Conservation (phyloP, 2,113 vertebrate genomes). For the Mesembrinibis cayennensis region DNA sequence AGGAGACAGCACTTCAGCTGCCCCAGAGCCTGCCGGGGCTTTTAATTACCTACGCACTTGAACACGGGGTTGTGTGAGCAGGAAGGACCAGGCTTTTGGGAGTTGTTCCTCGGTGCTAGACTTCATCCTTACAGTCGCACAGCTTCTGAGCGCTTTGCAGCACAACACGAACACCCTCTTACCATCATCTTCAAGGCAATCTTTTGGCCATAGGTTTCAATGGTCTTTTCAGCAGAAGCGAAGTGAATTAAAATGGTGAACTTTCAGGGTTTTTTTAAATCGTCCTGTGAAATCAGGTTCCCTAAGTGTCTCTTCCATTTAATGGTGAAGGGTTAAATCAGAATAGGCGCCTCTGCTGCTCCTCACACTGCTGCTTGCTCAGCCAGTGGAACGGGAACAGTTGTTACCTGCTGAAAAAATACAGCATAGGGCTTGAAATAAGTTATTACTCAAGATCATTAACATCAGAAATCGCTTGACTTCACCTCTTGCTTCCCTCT, state of each 20-base stretch:
- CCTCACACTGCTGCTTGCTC: neutral
- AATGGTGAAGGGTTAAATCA: neutral
- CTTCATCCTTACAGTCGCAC: neutral
- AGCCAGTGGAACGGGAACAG: neutral
- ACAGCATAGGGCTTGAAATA: neutral
- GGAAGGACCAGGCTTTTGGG: neutral
- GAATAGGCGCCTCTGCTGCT: neutral
- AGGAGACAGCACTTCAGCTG: neutral
- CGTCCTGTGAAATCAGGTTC: neutral
- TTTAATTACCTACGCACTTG: neutral
- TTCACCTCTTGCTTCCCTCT: neutral
- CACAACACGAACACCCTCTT: neutral
- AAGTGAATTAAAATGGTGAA: neutral
- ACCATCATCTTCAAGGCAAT: neutral
- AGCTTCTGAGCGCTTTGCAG: neutral
- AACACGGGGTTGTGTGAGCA: neutral
- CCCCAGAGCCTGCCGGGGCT: neutral
- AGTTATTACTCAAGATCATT: neutral
- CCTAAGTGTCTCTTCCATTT: neutral
- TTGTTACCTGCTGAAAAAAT: neutral
- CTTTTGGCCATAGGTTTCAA: neutral
- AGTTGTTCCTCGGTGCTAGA: neutral
- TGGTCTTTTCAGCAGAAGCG: neutral
- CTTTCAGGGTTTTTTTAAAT: neutral
- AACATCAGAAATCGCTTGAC: neutral